Percentiles rank a stretch among this genome's conserved stretches.
Evolutionary conservation across 1,140 invertebrate genomes (phyloP).

Genomic region (Drosophila malerkotliana): DNA sequence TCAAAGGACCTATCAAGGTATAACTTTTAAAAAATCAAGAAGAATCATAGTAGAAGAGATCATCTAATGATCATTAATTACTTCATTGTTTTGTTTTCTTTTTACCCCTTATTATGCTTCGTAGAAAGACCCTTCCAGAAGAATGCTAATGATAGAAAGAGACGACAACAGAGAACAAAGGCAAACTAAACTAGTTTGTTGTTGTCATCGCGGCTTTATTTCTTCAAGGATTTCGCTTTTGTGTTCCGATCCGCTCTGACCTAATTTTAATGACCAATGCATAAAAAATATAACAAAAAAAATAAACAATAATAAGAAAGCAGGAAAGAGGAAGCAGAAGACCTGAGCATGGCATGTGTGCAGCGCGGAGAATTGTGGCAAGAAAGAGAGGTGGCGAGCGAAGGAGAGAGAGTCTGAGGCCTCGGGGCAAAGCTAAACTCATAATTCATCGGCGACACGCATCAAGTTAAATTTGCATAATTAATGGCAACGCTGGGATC

Average conservation of each 20-base stretch:
- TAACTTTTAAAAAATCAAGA: too few species aligned
- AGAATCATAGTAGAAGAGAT: too few species aligned
- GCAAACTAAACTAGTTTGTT: conserved; percentile 64
- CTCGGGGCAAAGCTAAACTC: conserved; percentile 36
- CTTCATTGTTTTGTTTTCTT: not conserved
- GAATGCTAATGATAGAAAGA: conserved; percentile 3
- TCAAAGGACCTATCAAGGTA: too few species aligned
- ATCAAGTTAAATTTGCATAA: conserved; percentile 78
- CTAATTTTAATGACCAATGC: conserved; percentile 76
- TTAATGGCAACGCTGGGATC: conserved; percentile 62
- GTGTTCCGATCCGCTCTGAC: conserved; percentile 55
- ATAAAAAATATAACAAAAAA: conserved; percentile 9
- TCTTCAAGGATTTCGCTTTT: conserved; percentile 51
- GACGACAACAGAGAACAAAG: conserved; percentile 42
- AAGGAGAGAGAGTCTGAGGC: conserved; percentile 16
- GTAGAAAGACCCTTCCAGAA: not conserved
- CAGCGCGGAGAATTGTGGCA: not conserved
- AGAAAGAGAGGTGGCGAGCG: conserved; percentile 1
- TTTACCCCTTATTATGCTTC: not conserved
- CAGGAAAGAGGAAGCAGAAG: conserved; percentile 15
- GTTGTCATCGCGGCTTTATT: conserved; percentile 25
- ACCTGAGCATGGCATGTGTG: not conserved
- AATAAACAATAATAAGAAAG: conserved; percentile 32
- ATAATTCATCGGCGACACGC: conserved; percentile 74
- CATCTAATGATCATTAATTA: too few species aligned